Evolutionary conservation across 92 coral and sea anemone genomes (phyloP).

Genomic region (Palythoa caribaeorum): DNA sequence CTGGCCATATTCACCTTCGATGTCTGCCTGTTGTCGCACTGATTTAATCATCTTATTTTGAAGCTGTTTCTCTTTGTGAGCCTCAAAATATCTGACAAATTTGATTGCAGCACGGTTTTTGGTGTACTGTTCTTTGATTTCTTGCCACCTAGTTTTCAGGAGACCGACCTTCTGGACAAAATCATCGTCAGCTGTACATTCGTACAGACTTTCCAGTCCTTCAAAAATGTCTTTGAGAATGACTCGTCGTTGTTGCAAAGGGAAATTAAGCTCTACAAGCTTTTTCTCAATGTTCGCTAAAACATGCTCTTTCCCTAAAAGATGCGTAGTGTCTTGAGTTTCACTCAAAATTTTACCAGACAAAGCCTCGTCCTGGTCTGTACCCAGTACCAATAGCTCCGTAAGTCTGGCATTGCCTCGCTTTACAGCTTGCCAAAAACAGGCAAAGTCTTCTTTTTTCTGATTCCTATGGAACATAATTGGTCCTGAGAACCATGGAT

Average conservation of each 20-base stretch:
- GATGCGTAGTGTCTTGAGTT: conserved; percentile 39
- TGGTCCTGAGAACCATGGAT: conserved; percentile 69
- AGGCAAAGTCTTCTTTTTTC: conserved; percentile 54
- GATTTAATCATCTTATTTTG: conserved; percentile 52
- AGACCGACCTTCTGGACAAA: conserved; percentile 28
- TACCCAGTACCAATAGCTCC: conserved; percentile 37
- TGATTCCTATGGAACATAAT: conserved; percentile 28
- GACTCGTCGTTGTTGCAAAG: conserved; percentile 37
- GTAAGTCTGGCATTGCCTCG: conserved; percentile 10
- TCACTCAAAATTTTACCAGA: conserved; percentile 27
- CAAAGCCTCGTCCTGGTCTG: conserved; percentile 55
- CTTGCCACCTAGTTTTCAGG: conserved; percentile 55
- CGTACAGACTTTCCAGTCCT: conserved; percentile 50
- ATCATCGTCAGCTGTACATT: conserved; percentile 45
- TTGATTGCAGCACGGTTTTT: conserved; percentile 55
- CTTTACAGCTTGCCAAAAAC: conserved; percentile 57
- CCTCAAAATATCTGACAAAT: conserved; percentile 55
- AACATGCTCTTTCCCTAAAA: conserved; percentile 59
- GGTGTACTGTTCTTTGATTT: conserved; percentile 38
- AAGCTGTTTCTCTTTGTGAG: conserved; percentile 55
- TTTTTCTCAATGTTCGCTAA: conserved; percentile 49
- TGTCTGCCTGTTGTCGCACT: conserved; percentile 34
- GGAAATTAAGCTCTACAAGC: conserved; percentile 55
- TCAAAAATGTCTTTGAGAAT: conserved; percentile 56
- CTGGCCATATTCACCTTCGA: conserved; percentile 54